These are phyloP conservation scores for Drepanosiphum platanoidis DNA, from an alignment of 2,888 invertebrate species.

Conservation along the genomic window DNA sequence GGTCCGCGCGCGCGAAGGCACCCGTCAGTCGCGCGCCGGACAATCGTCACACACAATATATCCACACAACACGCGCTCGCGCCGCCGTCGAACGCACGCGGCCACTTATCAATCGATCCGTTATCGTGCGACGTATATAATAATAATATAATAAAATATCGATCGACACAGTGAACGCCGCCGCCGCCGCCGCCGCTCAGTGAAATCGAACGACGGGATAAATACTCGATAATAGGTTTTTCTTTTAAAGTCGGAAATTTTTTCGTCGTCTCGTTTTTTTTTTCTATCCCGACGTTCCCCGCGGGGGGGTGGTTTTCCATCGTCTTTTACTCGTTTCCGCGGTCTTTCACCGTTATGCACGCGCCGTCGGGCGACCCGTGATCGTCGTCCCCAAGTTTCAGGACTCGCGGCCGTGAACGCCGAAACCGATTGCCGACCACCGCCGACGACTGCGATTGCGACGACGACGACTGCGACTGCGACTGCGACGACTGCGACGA, in stretches of 20 bases:
- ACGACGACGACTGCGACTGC: background rate
- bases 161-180: too few relatives aligned
- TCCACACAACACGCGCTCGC: background rate
- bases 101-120: constrained; percentile 45
- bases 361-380: constrained; percentile 41
- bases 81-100: constrained; percentile 27
- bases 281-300: too few relatives aligned
- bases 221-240: too few relatives aligned
- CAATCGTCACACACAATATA: constrained; percentile 47
- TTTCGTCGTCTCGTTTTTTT: too few relatives aligned
- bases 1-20: constrained; percentile 37
- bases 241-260: too few relatives aligned
- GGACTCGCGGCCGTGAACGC: too few relatives aligned
- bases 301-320: too few relatives aligned
- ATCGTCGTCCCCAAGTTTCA: background rate
- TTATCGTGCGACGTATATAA: constrained; percentile 18
- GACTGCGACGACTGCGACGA: constrained; percentile 8
- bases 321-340: background rate
- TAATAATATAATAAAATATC: too few relatives aligned
- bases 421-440: background rate
- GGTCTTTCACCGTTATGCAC: constrained; percentile 18
- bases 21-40: constrained; percentile 61
- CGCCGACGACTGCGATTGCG: background rate
- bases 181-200: background rate
- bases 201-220: too few relatives aligned